Conservation (phyloP, 2,888 invertebrate species). For the Gandaritis pyraliata region DNA sequence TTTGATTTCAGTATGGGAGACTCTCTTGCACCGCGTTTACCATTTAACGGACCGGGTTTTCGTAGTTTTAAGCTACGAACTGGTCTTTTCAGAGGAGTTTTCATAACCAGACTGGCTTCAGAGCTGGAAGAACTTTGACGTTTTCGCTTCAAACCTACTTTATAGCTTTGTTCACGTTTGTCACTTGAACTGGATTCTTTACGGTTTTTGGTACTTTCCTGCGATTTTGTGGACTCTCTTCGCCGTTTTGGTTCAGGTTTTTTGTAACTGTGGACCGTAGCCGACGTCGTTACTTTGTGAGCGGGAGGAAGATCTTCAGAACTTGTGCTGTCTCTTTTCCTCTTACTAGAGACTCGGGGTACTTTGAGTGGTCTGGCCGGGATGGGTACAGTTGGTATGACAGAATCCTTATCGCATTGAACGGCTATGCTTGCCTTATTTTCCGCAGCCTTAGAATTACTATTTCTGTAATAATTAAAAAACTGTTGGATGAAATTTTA, state of each 20-base stretch:
- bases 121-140: neutral
- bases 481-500: too few relatives aligned
- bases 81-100: conserved; percentile 1
- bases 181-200: neutral
- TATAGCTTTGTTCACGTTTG: neutral
- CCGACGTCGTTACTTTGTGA: conserved; percentile 4
- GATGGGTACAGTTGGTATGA: neutral
- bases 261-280: conserved; percentile 7
- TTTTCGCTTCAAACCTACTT: neutral
- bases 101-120: neutral
- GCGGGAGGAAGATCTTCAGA: neutral
- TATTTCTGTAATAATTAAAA: conserved; percentile 1
- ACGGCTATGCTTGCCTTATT: conserved; percentile 12
- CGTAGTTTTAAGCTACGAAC: neutral
- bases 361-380: neutral
- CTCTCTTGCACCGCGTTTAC: conserved; percentile 6
- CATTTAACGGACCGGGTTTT: conserved; percentile 5
- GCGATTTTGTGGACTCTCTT: neutral
- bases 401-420: conserved; percentile 1
- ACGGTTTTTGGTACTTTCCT: neutral
- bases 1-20: neutral
- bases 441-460: neutral
- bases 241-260: conserved; percentile 1
- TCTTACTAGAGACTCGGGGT: conserved; percentile 2
- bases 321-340: conserved; percentile 14